Evolutionary conservation across 1,140 invertebrate genomes (phyloP), one percentile per base, ranked within the genome.

Genomic region (Euwallacea fornicatus): DNA sequence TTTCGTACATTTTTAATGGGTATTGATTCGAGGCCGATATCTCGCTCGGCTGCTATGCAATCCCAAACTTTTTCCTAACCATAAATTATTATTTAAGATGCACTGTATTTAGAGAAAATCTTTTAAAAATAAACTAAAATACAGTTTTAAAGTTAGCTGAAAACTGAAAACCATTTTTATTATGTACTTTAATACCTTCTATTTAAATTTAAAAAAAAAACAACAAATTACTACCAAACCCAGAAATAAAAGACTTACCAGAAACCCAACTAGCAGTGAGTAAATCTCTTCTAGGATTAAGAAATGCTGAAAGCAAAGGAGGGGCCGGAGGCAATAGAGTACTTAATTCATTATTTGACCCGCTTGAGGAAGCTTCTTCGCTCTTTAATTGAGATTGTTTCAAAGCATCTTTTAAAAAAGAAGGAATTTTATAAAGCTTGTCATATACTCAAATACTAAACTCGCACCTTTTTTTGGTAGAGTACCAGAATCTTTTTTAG

Each of bases 331-430:
- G 86, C 44, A 76, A 33, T 43, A 91, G 79, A 2, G 87, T 88
- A 74, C 85, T 87, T 42, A 87, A 70, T 83, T 90, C 82, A 81
- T 88, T 82, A 81, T 89, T 87, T 73, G 88, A 84, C 80, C 87
- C 80, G 82, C 85, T 85, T 78, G 87, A 83, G 79, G 83, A 83
- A 15, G 78, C 81, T 56, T 81, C 80, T 64, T 80, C 74, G 55
- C 46, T 73, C 58, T 65, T 72, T 7, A 47, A 47, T 42, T 44
- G 65, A 13, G 33, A 56, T 56, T 69, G 61, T 66, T 68, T 73
- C 33, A 43, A 63, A n/a, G 16, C 54, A 54, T 62, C 60, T 68
- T 50, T 50, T 11, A 50, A 50, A 50, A 50, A 50, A 2, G 9
- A 50, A 6, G 46, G 3, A 2, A 10, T 50, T 50, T 50, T 10